These are phyloP conservation scores for Otus sunia DNA, from an alignment of 2,113 vertebrate genomes.

Conservation along the genomic window DNA sequence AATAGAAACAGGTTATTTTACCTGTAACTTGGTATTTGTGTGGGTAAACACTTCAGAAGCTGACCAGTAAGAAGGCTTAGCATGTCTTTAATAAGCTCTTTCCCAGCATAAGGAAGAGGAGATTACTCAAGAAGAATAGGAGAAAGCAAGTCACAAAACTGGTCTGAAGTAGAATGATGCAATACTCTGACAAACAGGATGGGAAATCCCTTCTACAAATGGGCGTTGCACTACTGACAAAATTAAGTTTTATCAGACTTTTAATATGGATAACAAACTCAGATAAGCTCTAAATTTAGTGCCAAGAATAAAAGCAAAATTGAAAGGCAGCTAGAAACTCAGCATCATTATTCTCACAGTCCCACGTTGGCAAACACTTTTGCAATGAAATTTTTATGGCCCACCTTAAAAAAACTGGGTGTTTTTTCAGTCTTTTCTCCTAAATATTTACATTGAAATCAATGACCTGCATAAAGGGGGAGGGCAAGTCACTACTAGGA, in stretches of 20 bases:
- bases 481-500: background rate
- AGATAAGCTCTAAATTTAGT: background rate
- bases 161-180: slow-evolving; percentile 11
- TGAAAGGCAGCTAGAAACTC: background rate
- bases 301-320: background rate
- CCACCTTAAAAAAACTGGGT: background rate
- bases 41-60: background rate
- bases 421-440: background rate
- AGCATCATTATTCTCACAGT: background rate
- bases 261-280: background rate
- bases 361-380: background rate
- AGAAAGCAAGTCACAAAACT: slow-evolving; percentile 41
- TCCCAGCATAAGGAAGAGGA: background rate
- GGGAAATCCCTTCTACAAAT: background rate
- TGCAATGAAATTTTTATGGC: background rate
- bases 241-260: background rate
- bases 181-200: background rate
- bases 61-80: background rate
- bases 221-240: background rate
- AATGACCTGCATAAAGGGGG: background rate
- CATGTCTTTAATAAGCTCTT: background rate
- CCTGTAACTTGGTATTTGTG: background rate
- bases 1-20: background rate
- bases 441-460: background rate
- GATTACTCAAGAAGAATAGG: background rate